These are phyloP conservation scores for Neosilurus hyrtlii DNA, from an alignment of 2,797 vertebrate species.

Conservation along the genomic window DNA sequence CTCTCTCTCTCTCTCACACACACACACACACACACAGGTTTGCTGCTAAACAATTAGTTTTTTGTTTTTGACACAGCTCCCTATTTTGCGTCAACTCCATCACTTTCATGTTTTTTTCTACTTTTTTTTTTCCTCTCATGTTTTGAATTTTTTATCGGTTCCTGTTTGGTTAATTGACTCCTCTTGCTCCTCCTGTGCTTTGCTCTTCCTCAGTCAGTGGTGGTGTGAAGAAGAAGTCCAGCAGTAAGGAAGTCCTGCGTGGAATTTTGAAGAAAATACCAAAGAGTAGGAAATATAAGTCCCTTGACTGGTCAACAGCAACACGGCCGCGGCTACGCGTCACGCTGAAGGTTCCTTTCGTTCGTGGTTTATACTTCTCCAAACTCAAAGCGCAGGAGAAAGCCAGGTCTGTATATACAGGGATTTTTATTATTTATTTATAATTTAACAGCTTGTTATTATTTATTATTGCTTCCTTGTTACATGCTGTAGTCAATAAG, in stretches of 20 bases:
- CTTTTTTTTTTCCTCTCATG: background rate
- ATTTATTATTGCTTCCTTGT: too few species aligned
- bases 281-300: slow-evolving; percentile 12
- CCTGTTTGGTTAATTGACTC: background rate
- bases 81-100: background rate
- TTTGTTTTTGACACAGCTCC: too few species aligned
- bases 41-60: too few species aligned
- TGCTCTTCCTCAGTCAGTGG: slow-evolving; percentile 11
- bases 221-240: slow-evolving; percentile 42
- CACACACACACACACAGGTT: too few species aligned
- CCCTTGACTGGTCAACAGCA: accelerated
- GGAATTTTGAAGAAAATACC: slow-evolving; percentile 66
- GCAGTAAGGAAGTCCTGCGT: slow-evolving; percentile 61
- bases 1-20: too few species aligned
- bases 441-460: too few species aligned
- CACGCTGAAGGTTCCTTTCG: slow-evolving; percentile 69
- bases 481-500: background rate
- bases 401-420: slow-evolving; percentile 60
- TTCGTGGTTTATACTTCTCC: slow-evolving; percentile 66
- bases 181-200: background rate
- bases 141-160: background rate
- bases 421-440: too few species aligned
- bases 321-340: slow-evolving; percentile 52
- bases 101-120: background rate
- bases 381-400: slow-evolving; percentile 67